Conservation (phyloP, 2,888 invertebrate genomes). For the Rhodophaea formosa region DNA sequence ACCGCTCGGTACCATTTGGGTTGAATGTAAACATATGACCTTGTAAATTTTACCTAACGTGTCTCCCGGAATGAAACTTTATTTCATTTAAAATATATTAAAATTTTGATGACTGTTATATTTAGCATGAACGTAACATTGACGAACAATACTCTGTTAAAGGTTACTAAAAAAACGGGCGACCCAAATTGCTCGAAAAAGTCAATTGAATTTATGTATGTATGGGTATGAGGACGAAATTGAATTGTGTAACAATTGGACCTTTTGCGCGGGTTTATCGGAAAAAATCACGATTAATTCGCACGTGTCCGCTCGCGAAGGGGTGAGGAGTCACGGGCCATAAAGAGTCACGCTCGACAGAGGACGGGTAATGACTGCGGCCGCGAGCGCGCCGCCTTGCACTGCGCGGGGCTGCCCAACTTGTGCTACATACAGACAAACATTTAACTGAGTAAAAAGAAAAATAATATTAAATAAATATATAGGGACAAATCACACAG, state of each 20-base stretch:
- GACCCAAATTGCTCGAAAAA: slow-evolving; percentile 35
- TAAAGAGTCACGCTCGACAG: slow-evolving; percentile 52
- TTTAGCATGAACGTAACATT: not conserved
- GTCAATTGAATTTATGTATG: slow-evolving; percentile 33
- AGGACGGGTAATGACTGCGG: slow-evolving; percentile 60
- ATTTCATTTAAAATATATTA: not conserved
- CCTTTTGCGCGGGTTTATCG: slow-evolving; percentile 54
- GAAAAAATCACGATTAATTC: slow-evolving; percentile 74
- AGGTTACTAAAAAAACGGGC: slow-evolving; percentile 19
- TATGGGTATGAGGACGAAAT: slow-evolving; percentile 36
- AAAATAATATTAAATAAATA: too few species aligned
- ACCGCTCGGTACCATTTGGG: slow-evolving; percentile 7
- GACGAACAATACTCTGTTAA: not conserved
- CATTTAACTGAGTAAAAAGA: not conserved
- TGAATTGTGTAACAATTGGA: slow-evolving; percentile 53
- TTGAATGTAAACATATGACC: slow-evolving; percentile 6
- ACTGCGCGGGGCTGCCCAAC: slow-evolving; percentile 17
- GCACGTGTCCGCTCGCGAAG: slow-evolving; percentile 77
- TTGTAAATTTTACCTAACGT: not conserved
- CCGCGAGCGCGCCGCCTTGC: slow-evolving; percentile 34
- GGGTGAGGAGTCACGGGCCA: slow-evolving; percentile 62
- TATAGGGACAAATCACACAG: too few species aligned
- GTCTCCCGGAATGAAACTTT: not conserved
- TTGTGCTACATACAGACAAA: not conserved
- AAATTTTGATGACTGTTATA: not conserved